Percentiles rank a stretch among this genome's conserved stretches.
Evolutionary conservation across 2,113 vertebrate genomes (phyloP).

Genomic region (Ornithorhynchus anatinus): DNA sequence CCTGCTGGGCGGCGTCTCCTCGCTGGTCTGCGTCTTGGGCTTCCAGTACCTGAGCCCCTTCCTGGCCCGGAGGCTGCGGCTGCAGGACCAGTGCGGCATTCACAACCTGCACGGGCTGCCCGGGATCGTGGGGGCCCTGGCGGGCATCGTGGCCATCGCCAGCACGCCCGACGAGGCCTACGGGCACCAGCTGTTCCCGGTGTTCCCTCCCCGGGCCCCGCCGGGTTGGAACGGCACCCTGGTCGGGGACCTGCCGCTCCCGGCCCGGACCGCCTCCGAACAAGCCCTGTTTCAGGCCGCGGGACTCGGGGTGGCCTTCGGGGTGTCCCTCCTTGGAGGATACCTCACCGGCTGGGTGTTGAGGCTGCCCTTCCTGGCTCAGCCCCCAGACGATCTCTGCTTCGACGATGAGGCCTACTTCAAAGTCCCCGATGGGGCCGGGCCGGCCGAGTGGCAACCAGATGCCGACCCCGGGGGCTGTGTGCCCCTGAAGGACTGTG

Average conservation of each 20-base stretch:
- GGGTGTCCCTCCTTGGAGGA: slow-evolving; percentile 63
- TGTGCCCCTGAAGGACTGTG: slow-evolving; percentile 10
- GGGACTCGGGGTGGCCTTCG: slow-evolving; percentile 68
- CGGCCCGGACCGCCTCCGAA: slow-evolving; percentile 35
- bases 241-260: rapidly evolving
- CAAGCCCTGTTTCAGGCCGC: slow-evolving; percentile 75
- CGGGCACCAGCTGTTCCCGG: slow-evolving; percentile 62
- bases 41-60: slow-evolving; percentile 79
- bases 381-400: slow-evolving; percentile 65
- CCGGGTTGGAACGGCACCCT: slow-evolving; percentile 49
- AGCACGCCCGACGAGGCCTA: slow-evolving; percentile 60
- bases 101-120: slow-evolving; percentile 85
- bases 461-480: background rate
- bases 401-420: slow-evolving; percentile 81
- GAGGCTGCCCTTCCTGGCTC: slow-evolving; percentile 70
- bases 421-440: slow-evolving; percentile 44
- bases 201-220: slow-evolving; percentile 59
- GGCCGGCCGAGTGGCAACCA: rapidly evolving
- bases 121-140: slow-evolving; percentile 72
- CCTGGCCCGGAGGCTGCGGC: slow-evolving; percentile 51
- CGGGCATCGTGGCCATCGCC: slow-evolving; percentile 71
- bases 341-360: slow-evolving; percentile 68
- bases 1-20: slow-evolving; percentile 75
- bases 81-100: slow-evolving; percentile 84
- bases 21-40: slow-evolving; percentile 73